Base-by-base conservation (phyloP, 2,797 vertebrate genomes). In the Phoeniculus purpureus region DNA sequence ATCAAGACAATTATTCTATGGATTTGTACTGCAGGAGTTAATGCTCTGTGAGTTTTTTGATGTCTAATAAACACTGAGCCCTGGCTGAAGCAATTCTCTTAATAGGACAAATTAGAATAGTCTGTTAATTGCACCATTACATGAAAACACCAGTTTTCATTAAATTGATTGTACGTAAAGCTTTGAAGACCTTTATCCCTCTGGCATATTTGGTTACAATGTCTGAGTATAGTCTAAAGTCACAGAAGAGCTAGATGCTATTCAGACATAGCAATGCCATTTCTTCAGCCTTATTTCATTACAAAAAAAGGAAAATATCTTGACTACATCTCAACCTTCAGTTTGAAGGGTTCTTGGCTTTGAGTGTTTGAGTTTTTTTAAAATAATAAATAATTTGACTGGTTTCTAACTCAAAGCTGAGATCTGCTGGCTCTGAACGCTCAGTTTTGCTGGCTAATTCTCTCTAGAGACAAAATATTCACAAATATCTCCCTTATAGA, bases 111-210 rank as follows among this genome's bases (percentile, higher is more conserved):
- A 81, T 54, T 27, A 75, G 16, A 27, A 60, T 7, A 68, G 16
- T 25, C 62, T 66, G n/a, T 59, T 65, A 77, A 77, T 65, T 60
- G 47, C 18, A 21, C 59, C 22, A 18, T 62, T 52, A 55, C 10
- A 48, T 20, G 23, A 32, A 83, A 64, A 52, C 25, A 50, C 4
- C 10, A 9, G 4, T 78, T 75, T 81, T 85, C 58, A 25, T 34
- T 4, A 47, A 87, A 81, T 12, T 40, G 51, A 22, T 45, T 22
- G 15, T 12, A 68, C 25, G 19, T 2, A 1, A 55, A 87, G 10
- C 3, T 88, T 92, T 81, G 47, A 45, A 91, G 50, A 88, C 47
- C 10, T 86, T 55, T 40, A 45, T 23, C 17, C 40, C 51, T 59
- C 48, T 68, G 48, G 3, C 45, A 87, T 34, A 31, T 75, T 81